These are phyloP conservation scores for Pyrrhia umbra DNA, from an alignment of 2,888 invertebrate species.

Conservation along the genomic window DNA sequence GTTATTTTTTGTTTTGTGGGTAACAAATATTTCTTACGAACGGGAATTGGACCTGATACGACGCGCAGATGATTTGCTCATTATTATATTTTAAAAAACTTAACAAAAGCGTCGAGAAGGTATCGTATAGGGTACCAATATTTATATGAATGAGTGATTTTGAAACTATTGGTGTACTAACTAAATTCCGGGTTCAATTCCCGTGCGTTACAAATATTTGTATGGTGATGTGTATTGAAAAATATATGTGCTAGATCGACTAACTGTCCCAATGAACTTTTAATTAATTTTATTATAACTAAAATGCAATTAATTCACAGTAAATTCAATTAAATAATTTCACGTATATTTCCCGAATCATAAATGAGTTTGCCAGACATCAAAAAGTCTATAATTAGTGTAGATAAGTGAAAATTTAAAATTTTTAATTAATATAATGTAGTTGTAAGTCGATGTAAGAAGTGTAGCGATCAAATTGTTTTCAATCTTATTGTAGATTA, in stretches of 20 bases:
- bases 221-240: background rate
- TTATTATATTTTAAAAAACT: too few species aligned
- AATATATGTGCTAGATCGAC: background rate
- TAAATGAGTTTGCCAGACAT: constrained; percentile 52
- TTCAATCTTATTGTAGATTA: constrained; percentile 60
- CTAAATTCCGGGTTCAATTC: too few species aligned
- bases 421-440: constrained; percentile 40
- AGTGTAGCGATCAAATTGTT: constrained; percentile 66
- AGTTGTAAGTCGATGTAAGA: constrained; percentile 47
- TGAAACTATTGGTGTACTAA: too few species aligned
- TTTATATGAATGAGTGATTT: too few species aligned
- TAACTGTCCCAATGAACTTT: background rate
- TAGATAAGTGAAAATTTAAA: constrained; percentile 49
- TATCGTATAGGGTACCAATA: too few species aligned
- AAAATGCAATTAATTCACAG: background rate
- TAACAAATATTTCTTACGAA: too few species aligned
- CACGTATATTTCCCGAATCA: constrained; percentile 38
- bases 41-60: too few species aligned
- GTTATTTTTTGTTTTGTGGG: too few species aligned
- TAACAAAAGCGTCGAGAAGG: too few species aligned
- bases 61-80: too few species aligned
- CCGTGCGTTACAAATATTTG: too few species aligned
- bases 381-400: constrained; percentile 37
- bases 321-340: constrained; percentile 18
- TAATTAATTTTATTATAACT: background rate